Percentiles rank a stretch among this genome's conserved stretches.
phyloP scores from a whole-genome alignment of 2,113 vertebrate genomes.

The Enhydra lutris region DNA sequence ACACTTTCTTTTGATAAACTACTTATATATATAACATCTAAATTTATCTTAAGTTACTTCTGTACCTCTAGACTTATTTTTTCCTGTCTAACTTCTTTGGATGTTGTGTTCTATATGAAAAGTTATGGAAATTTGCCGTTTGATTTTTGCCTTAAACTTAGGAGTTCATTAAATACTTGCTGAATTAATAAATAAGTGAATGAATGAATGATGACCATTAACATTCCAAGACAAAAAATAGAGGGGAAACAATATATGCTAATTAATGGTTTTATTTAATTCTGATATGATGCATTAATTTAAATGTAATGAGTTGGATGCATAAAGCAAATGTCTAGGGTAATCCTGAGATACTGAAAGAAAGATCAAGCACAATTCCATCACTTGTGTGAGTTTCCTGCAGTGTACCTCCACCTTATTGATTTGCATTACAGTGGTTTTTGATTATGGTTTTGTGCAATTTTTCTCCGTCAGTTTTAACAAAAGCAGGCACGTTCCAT shows the following conservation, averaged over 20 bases:
- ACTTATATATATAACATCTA: background rate
- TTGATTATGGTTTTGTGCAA: conserved; percentile 55
- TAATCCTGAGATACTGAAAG: conserved; percentile 12
- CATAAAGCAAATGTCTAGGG: conserved; percentile 30
- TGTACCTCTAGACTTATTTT: background rate
- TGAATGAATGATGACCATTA: conserved; percentile 48
- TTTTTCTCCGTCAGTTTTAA: conserved; percentile 45
- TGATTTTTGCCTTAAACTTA: conserved; percentile 41
- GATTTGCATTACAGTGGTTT: conserved; percentile 62
- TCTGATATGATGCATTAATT: conserved; percentile 55
- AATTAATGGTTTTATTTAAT: conserved; percentile 60
- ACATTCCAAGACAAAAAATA: conserved; percentile 49
- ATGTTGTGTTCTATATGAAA: background rate
- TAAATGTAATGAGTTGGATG: conserved; percentile 48
- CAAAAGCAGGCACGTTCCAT: conserved; percentile 53
- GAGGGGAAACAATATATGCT: conserved; percentile 29
- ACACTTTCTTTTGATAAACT: background rate
- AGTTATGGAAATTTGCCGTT: conserved; percentile 35
- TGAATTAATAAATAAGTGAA: conserved; percentile 54
- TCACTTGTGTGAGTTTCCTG: conserved; percentile 40
- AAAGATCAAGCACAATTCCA: conserved; percentile 31
- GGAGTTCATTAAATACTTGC: conserved; percentile 7
- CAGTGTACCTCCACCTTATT: conserved; percentile 38
- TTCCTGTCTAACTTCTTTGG: background rate
- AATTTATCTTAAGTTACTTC: background rate